Evolutionary conservation across 1,140 invertebrate genomes (phyloP).

Genomic region (Meloidogyne chitwoodi): DNA sequence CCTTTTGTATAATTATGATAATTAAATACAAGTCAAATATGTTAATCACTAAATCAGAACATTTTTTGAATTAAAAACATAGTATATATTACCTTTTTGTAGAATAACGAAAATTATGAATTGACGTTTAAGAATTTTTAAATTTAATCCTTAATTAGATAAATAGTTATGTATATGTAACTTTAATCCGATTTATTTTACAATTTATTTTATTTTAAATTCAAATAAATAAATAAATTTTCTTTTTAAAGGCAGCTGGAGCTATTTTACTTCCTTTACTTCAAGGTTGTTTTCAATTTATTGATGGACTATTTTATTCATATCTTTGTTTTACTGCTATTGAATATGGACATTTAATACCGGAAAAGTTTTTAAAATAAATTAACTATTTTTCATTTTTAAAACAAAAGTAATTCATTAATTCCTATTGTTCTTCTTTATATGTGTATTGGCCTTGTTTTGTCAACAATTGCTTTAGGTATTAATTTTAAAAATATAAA

Average conservation of each 20-base stretch:
- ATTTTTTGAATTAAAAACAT: too few species aligned
- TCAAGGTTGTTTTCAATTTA: conserved; percentile 43
- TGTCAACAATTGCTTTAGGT: conserved; percentile 46
- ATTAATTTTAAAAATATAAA: not conserved
- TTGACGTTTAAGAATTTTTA: too few species aligned
- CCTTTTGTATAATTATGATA: too few species aligned
- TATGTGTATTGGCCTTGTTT: conserved; percentile 39
- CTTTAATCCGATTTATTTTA: too few species aligned
- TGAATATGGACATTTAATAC: conserved; percentile 41
- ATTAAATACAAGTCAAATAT: too few species aligned
- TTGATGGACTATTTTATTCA: conserved; percentile 43
- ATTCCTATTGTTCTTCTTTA: conserved; percentile 44
- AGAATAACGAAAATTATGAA: too few species aligned
- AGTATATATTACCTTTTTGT: too few species aligned
- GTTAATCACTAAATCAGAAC: too few species aligned
- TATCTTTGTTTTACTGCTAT: conserved; percentile 46
- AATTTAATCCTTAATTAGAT: too few species aligned
- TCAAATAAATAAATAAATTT: not conserved
- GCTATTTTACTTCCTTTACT: conserved; percentile 41
- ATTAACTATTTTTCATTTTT: not conserved
- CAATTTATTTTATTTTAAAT: too few species aligned
- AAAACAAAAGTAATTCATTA: conserved; percentile 35
- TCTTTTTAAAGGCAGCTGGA: conserved; percentile 19
- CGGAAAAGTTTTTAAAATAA: conserved; percentile 30
- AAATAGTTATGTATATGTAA: too few species aligned